phyloP scores from a whole-genome alignment of 2,797 vertebrate genomes.

The Scomberomorus guttatus region DNA sequence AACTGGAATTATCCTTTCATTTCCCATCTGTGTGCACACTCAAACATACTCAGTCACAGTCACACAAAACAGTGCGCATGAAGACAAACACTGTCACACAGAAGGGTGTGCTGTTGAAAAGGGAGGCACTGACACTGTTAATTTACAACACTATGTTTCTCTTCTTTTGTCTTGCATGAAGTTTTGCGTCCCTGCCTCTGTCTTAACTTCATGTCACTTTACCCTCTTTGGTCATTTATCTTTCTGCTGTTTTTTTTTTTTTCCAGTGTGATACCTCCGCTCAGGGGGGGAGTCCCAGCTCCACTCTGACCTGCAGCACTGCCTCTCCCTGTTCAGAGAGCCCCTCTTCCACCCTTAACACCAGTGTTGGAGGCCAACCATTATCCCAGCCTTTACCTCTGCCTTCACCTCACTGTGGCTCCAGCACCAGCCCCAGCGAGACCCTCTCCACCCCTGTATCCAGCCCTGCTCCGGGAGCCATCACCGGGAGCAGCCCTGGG shows the following conservation, averaged over 20 bases:
- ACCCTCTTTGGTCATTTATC: not conserved
- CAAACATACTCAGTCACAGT: conserved; percentile 31
- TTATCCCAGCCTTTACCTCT: conserved; percentile 58
- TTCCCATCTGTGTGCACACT: conserved; percentile 60
- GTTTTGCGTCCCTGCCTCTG: not conserved
- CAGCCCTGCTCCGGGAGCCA: conserved; percentile 67
- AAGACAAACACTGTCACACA: conserved; percentile 53
- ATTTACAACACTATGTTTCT: conserved; percentile 20
- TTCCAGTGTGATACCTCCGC: conserved; percentile 85
- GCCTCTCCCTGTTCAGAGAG: conserved; percentile 94
- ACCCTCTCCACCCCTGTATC: conserved; percentile 67
- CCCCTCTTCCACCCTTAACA: conserved; percentile 92
- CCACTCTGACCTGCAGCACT: conserved; percentile 95
- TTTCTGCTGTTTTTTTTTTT: conserved; percentile 16
- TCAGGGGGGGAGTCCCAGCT: conserved; percentile 93
- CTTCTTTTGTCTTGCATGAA: not conserved
- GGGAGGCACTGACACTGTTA: conserved; percentile 37
- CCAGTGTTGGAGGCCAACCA: conserved; percentile 77
- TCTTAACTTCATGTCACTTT: not conserved
- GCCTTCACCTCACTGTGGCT: conserved; percentile 59
- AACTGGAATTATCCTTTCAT: conserved; percentile 68
- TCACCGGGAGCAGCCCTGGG: conserved; percentile 83
- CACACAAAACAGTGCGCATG: conserved; percentile 36
- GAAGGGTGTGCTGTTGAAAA: conserved; percentile 37
- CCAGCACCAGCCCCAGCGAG: conserved; percentile 70